phyloP scores from a whole-genome alignment of 2,113 vertebrate genomes.

The Mirza zaza region DNA sequence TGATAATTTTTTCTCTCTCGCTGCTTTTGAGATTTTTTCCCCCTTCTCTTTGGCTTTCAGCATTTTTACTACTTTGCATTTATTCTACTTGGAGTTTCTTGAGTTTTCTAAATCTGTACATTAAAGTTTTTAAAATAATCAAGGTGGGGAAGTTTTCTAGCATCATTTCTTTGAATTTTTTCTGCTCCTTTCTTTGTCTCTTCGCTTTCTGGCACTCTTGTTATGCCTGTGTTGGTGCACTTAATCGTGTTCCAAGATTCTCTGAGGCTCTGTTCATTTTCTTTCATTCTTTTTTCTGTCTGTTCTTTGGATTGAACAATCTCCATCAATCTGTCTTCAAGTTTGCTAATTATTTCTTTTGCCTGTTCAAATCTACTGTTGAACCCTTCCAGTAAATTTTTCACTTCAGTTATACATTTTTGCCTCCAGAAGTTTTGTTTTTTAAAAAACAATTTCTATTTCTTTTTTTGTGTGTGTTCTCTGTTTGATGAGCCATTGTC shows the following conservation, averaged over 20 bases:
- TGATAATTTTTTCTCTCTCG: background rate
- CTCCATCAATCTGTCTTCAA: background rate
- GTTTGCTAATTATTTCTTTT: constrained; percentile 10
- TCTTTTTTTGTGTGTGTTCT: background rate
- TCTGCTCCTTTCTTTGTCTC: background rate
- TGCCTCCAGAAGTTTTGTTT: background rate
- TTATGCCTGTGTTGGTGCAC: background rate
- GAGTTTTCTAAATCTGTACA: background rate
- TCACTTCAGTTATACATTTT: background rate
- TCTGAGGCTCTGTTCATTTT: background rate
- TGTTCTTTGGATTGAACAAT: background rate
- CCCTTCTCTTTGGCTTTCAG: background rate
- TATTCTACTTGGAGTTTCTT: background rate
- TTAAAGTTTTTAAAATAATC: background rate
- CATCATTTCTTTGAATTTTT: background rate
- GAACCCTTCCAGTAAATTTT: background rate
- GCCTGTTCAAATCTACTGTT: background rate
- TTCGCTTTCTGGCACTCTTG: background rate
- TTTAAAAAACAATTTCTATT: background rate
- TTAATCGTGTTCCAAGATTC: background rate
- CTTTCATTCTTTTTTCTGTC: background rate
- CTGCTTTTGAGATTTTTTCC: background rate
- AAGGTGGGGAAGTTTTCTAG: background rate
- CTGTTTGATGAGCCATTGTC: background rate
- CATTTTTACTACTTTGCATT: constrained; percentile 16